phyloP scores from a whole-genome alignment of 1,140 invertebrate genomes.

The Drosophila funebris region DNA sequence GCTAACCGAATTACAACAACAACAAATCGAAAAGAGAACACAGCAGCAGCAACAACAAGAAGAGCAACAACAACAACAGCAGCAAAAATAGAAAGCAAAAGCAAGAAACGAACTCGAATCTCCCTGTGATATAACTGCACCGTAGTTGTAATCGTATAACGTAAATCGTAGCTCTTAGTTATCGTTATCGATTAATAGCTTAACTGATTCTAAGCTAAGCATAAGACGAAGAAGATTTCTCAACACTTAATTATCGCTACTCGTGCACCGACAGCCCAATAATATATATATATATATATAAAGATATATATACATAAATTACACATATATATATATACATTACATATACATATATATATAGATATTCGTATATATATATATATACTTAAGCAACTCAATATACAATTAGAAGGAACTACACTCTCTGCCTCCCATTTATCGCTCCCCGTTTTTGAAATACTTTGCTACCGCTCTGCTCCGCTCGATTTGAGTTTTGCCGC shows the following conservation, averaged over 20 bases:
- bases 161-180: conserved; percentile 59
- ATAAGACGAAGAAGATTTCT: conserved; percentile 31
- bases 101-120: conserved; percentile 58
- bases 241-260: conserved; percentile 30
- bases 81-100: conserved; percentile 23
- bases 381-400: conserved; percentile 12
- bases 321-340: conserved; percentile 21
- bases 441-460: conserved; percentile 26
- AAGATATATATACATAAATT: conserved; percentile 19
- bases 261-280: conserved; percentile 33
- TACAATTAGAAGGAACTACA: conserved; percentile 12
- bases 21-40: conserved; percentile 3
- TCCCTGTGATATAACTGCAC: conserved; percentile 83
- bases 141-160: conserved; percentile 66
- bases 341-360: conserved; percentile 28
- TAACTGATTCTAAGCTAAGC: conserved; percentile 60
- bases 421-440: conserved; percentile 25
- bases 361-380: conserved; percentile 14
- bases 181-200: conserved; percentile 67
- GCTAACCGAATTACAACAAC: conserved; percentile 26
- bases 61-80: conserved; percentile 24
- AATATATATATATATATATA: conserved; percentile 24
- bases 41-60: conserved; percentile 43
- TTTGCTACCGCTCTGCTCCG: conserved; percentile 36
- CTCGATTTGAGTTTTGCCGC: conserved; percentile 24